Percentiles rank a stretch among this genome's conserved stretches.
These are phyloP conservation scores for Megaceryle maxima DNA, from an alignment of 2,113 vertebrate genomes.

Conservation along the genomic window DNA sequence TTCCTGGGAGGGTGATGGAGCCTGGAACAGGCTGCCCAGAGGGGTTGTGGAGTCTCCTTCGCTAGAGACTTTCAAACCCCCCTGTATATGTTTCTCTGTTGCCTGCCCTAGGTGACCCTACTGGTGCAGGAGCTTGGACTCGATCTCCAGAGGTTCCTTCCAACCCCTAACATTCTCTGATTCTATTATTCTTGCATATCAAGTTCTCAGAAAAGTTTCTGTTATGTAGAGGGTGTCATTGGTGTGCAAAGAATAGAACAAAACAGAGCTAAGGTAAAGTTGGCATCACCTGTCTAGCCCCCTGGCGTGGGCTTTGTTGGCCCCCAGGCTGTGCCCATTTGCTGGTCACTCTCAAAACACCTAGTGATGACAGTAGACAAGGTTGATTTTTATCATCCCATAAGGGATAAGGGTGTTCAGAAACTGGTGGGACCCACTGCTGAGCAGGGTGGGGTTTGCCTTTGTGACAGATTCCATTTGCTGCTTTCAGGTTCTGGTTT, in stretches of 20 bases:
- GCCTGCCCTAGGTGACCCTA: no score
- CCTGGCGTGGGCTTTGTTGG: accelerated
- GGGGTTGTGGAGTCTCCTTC: no score
- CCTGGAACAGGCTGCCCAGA: no score
- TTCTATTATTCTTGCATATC: accelerated
- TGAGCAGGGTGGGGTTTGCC: background rate
- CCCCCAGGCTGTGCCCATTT: background rate
- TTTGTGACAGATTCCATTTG: background rate
- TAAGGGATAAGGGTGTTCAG: background rate
- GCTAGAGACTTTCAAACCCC: no score
- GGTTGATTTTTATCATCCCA: background rate
- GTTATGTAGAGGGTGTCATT: background rate
- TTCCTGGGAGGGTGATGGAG: no score
- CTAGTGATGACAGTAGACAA: no score
- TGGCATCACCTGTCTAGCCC: no score
- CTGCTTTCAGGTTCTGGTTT: background rate
- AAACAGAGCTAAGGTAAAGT: background rate
- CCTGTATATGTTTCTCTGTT: no score
- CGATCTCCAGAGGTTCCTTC: no score
- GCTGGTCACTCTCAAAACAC: no score
- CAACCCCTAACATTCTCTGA: no score
- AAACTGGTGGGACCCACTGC: background rate
- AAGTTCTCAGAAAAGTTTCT: background rate
- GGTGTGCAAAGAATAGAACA: background rate
- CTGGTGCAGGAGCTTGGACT: no score